Evolutionary conservation across 2,888 invertebrate genomes (phyloP).

Genomic region (Lepetodrilus schrolli): DNA sequence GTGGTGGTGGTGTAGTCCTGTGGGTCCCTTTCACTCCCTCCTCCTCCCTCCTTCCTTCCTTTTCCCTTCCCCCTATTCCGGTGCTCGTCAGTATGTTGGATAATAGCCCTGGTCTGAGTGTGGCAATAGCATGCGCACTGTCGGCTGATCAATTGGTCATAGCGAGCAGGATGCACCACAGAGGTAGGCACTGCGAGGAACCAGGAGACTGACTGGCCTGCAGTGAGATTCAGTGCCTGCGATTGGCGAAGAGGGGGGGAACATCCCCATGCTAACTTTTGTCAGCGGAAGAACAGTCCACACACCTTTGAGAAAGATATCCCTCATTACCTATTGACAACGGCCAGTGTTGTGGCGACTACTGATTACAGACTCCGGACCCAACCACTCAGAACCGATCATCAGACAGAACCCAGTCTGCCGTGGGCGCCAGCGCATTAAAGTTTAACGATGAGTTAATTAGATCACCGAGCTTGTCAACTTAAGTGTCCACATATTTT

Average conservation of each 20-base stretch:
- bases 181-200: conserved; percentile 8
- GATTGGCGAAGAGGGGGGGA: background rate
- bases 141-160: conserved; percentile 15
- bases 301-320: background rate
- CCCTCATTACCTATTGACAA: conserved; percentile 3
- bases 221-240: background rate
- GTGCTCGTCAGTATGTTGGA: background rate
- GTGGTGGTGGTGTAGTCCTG: too few relatives aligned
- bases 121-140: conserved; percentile 16
- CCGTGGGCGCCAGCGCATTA: background rate
- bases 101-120: conserved; percentile 3
- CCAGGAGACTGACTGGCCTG: background rate
- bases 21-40: background rate
- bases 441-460: conserved; percentile 15
- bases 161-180: background rate
- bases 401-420: background rate
- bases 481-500: background rate
- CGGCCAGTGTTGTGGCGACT: background rate
- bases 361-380: background rate
- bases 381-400: background rate
- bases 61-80: background rate
- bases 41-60: background rate
- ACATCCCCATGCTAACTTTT: conserved; percentile 1
- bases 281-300: background rate
- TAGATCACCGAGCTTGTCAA: background rate